A percentile compares a stretch with the other conserved stretches of the same genome.
Conservation (phyloP, 2,797 vertebrate genomes). For the Sebastes kiyomatsui region DNA sequence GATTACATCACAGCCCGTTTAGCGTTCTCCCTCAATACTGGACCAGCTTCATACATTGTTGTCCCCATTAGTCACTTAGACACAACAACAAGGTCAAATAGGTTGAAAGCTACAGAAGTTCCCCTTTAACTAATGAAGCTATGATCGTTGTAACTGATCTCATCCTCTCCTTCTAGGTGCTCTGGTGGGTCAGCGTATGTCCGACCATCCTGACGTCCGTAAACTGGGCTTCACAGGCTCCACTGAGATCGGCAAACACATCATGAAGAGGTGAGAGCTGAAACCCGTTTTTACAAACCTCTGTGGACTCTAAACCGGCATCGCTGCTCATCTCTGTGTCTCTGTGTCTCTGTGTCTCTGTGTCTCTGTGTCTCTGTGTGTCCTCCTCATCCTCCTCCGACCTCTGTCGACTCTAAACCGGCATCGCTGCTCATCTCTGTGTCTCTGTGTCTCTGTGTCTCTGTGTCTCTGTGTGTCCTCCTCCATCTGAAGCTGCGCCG, state of each 20-base stretch:
- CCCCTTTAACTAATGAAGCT: background rate
- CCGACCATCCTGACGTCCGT: slow-evolving; percentile 88
- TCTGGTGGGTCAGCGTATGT: slow-evolving; percentile 87
- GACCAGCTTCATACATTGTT: background rate
- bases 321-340: background rate
- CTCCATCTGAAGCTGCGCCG: slow-evolving; percentile 82
- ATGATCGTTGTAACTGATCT: background rate
- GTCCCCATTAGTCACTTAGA: background rate
- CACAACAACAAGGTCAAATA: background rate
- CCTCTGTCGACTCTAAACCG: background rate
- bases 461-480: background rate
- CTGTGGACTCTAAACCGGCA: background rate
- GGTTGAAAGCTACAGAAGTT: background rate
- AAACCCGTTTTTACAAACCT: background rate
- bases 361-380: background rate
- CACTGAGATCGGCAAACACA: slow-evolving; percentile 90
- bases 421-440: background rate
- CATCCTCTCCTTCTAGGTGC: slow-evolving; percentile 72
- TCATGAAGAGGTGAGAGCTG: slow-evolving; percentile 88
- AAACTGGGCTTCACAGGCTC: slow-evolving; percentile 92
- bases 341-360: background rate
- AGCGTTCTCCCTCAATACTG: background rate
- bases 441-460: background rate
- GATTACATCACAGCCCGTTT: no score
- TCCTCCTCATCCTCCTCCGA: background rate